Base-by-base conservation (phyloP, 1,140 invertebrate species). In the Drosophila subobscura region DNA sequence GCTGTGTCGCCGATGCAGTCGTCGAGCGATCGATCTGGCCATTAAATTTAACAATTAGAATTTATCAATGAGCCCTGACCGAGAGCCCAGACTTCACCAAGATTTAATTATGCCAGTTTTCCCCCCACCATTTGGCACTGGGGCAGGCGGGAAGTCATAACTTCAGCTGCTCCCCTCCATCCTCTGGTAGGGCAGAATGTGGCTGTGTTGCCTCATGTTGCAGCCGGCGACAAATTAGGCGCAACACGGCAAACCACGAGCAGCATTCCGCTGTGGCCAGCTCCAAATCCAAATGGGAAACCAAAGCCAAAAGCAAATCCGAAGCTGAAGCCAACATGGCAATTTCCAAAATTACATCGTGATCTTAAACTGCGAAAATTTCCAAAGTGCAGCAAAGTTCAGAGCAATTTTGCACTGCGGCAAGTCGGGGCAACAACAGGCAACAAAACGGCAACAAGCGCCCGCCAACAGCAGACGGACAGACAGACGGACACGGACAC, bases 31-130 rank as follows among this genome's bases (percentile, higher is more conserved):
- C 75, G 86, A 90, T 90, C 86, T 68, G 86, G 73, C 88, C 78
- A 90, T 90, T 90, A 90, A 90, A 90, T 90, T 90, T 90, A 90
- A 90, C 88, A 90, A 90, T 90, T 90, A 90, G 86, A 90, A 90
- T 90, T 90, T 90, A 90, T 90, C 88, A 90, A 90, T 90, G 79
- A 54, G 45, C 29, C 44, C 37, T 37, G 37, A 25, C 33, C 14
- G 40, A 46, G 64, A 42, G 52, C 22, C 29, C 29, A n/a, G 23
- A 63, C 29, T 67, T 68, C 65, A 46, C 65, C 40, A 50, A 56
- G 63, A 74, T 76, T 84, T 88, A 88, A 88, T 88, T 88, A 74
- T 83, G 72, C 68, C 77, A 63, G 73, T 70, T 71, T 41, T 23
- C 52, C 42, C 7, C 41, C 29, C 7, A 0, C 3, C 33, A 37